Evolutionary conservation across 2,888 invertebrate species (phyloP).

Genomic region (Hypolimnas misippus): DNA sequence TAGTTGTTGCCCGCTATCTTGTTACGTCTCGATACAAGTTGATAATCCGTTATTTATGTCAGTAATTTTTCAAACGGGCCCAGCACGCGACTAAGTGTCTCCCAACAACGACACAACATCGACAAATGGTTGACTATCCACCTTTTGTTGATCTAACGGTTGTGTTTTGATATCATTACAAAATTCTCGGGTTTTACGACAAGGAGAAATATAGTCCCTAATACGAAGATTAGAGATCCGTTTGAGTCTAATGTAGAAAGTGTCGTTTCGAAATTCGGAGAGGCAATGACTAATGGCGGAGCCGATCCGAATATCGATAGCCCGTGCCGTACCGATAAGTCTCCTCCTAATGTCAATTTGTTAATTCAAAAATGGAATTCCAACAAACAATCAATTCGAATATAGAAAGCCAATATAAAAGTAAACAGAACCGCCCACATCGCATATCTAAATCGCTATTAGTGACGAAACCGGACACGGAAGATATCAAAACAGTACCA

Average conservation of each 20-base stretch:
- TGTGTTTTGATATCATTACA: slow-evolving; percentile 79
- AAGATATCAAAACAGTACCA: slow-evolving; percentile 65
- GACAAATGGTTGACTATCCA: slow-evolving; percentile 62
- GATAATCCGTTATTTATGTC: slow-evolving; percentile 82
- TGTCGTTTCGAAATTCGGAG: slow-evolving; percentile 52
- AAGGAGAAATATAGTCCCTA: slow-evolving; percentile 72
- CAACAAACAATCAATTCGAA: slow-evolving; percentile 42
- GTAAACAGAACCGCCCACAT: slow-evolving; percentile 64
- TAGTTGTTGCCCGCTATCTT: slow-evolving; percentile 71
- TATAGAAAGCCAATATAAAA: slow-evolving; percentile 48
- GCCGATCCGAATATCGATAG: slow-evolving; percentile 56
- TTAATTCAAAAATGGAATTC: slow-evolving; percentile 53
- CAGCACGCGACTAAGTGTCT: slow-evolving; percentile 72
- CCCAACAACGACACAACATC: slow-evolving; percentile 53
- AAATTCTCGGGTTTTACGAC: slow-evolving; percentile 69
- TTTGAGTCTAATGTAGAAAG: slow-evolving; percentile 67
- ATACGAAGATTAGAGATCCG: slow-evolving; percentile 70
- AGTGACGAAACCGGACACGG: slow-evolving; percentile 60
- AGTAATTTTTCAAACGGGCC: slow-evolving; percentile 69
- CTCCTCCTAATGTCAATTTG: slow-evolving; percentile 37
- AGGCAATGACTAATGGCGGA: slow-evolving; percentile 63
- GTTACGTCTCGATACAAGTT: slow-evolving; percentile 72
- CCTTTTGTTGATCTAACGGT: slow-evolving; percentile 78
- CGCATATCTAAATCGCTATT: slow-evolving; percentile 58
- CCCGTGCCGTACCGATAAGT: slow-evolving; percentile 44